Base-by-base conservation (phyloP, 2,888 invertebrate genomes). In the Adelphocoris suturalis region DNA sequence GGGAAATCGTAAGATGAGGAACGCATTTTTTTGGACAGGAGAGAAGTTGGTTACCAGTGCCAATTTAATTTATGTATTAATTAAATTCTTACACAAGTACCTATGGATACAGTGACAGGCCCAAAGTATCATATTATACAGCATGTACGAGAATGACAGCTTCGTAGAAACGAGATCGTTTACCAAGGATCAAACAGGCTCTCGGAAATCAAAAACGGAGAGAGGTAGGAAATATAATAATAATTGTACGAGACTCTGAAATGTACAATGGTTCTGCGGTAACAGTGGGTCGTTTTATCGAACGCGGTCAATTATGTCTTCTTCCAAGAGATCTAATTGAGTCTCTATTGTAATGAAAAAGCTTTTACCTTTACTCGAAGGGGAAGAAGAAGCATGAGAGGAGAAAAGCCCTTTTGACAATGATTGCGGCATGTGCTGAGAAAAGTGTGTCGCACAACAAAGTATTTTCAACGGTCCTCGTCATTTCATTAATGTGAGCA, bases 321-420 rank as follows among this genome's bases (percentile, higher is more conserved):
- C 23, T 68, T 3, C 68, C 68, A 68, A 68, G 68, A 68, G 68
- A 68, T 68, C 23, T 68, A 68, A 68, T 68, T 68, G 68, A 23
- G 68, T 23, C 23, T 23, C 68, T 68, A 68, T 68, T 68, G 68
- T 19, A 68, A 68, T 68, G 68, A 68, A 68, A 68, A 68, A 68
- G 68, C 23, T 68, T 68, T 68, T 68, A 68, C 68, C 68, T 68
- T 27, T 13, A 23, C 12, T 23, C 12, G 68, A 5, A 68, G 12
- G 23, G 68, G 68, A 9, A 68, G 52, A 68, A 19, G 27, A 19
- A 19, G 9, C 1, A 27, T 23, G 68, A 23, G 9, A 1, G 23
- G 68, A 19, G 23, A 68, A 68, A 68, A 61, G 13, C 23, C 68
- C 68, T 68, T 68, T 68, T 68, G 68, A 68, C 23, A 11, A 23